Evolutionary conservation across 2,113 vertebrate genomes (phyloP).

Genomic region (Vireo altiloquus): DNA sequence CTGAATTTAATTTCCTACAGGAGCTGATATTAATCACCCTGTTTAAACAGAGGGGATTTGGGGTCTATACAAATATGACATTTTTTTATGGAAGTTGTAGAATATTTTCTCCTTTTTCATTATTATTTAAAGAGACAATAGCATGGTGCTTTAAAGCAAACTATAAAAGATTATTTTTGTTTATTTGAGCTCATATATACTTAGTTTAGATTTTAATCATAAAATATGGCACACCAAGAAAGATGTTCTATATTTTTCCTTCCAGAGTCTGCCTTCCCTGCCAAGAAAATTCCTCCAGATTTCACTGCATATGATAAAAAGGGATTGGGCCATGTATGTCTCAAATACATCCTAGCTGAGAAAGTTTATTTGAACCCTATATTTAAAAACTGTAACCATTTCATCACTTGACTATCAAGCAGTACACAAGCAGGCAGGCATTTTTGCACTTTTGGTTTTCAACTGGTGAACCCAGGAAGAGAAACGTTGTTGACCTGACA

Average conservation of each 20-base stretch:
- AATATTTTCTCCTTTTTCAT: slow-evolving; percentile 55
- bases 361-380: background rate
- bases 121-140: slow-evolving; percentile 74
- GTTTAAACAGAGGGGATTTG: slow-evolving; percentile 90
- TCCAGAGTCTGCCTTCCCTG: background rate
- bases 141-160: slow-evolving; percentile 19
- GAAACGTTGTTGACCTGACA: background rate
- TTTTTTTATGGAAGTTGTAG: slow-evolving; percentile 70
- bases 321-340: background rate
- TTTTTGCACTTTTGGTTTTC: background rate
- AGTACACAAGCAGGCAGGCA: background rate
- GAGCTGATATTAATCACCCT: slow-evolving; percentile 93
- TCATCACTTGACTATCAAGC: background rate
- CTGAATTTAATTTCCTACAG: slow-evolving; percentile 98
- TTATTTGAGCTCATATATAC: slow-evolving; percentile 35
- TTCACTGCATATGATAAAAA: background rate
- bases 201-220: slow-evolving; percentile 40
- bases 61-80: slow-evolving; percentile 80
- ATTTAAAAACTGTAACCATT: background rate
- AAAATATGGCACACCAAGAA: background rate
- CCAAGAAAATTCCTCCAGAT: slow-evolving; percentile 11
- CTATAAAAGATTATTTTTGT: slow-evolving; percentile 32
- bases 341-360: background rate
- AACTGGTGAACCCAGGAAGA: background rate
- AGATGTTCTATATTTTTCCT: background rate